phyloP scores from a whole-genome alignment of 1,140 invertebrate genomes.

The Drosophila orena region DNA sequence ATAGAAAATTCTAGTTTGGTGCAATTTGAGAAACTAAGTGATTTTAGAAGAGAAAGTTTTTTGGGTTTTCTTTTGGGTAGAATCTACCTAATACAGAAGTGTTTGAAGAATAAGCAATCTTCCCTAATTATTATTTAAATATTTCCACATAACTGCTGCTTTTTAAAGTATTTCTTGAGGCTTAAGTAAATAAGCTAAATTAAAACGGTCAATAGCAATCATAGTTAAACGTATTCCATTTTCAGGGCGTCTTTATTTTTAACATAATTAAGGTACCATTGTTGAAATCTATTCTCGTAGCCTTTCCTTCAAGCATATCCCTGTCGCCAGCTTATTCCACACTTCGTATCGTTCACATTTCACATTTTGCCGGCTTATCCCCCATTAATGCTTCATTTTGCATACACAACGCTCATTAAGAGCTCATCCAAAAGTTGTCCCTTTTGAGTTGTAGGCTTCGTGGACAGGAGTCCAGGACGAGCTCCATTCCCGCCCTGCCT shows the following conservation, averaged over 20 bases:
- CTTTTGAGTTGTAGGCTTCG: slow-evolving; percentile 37
- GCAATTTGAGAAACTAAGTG: slow-evolving; percentile 28
- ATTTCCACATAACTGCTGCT: too few relatives aligned
- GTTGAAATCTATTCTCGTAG: slow-evolving; percentile 25
- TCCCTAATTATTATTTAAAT: neutral
- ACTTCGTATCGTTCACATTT: slow-evolving; percentile 15
- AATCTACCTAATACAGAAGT: neutral
- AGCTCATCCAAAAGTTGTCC: slow-evolving; percentile 62
- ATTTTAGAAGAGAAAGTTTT: slow-evolving; percentile 11
- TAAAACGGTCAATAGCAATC: slow-evolving; percentile 11
- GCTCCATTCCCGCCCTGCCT: slow-evolving; percentile 4
- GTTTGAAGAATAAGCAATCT: neutral
- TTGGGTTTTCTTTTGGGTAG: neutral
- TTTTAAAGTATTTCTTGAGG: too few relatives aligned
- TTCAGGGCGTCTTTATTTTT: slow-evolving; percentile 4
- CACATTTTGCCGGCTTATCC: slow-evolving; percentile 27
- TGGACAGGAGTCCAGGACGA: slow-evolving; percentile 6
- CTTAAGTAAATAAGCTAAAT: neutral
- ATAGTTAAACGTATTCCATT: neutral
- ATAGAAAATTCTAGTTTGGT: slow-evolving; percentile 22
- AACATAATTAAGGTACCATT: slow-evolving; percentile 37
- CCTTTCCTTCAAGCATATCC: slow-evolving; percentile 14
- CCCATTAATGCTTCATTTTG: slow-evolving; percentile 41
- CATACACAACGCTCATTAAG: slow-evolving; percentile 62
- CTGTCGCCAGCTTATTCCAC: slow-evolving; percentile 30